Evolutionary conservation across 1,140 invertebrate genomes (phyloP), one percentile per base, ranked within the genome.

Genomic region (Drosophila elegans): DNA sequence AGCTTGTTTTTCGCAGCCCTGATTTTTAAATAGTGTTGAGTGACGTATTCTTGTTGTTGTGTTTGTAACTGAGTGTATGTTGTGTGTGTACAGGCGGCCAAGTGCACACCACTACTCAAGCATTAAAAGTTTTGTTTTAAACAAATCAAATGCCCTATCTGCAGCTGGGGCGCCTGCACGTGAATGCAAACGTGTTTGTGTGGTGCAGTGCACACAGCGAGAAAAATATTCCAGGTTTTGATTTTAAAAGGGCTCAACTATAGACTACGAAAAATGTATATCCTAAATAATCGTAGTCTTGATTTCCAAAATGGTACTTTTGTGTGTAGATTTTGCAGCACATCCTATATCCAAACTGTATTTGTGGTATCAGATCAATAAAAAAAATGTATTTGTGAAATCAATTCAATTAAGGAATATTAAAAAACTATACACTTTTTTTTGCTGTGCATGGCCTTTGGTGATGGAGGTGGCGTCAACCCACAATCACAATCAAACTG

Each of bases 141-240:
- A 86, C 77, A 85, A 84, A 84, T 85, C 76, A 72, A 83, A 72
- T 68, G 54, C 69, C 55, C 39, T 69, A 66, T 69, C 59, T 76
- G 39, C 32, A 52, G 66, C 59, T 38, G 36, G 45, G 63, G 61
- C 49, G 77, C 57, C 54, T 82, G 79, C 82, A 86, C 82, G 82
- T 86, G 79, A 86, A 88, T 41, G 32, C 61, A 60, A 88, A 88
- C 82, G 78, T 88, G 83, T 88, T 60, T 52, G 81, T 62, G 60
- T 75, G 53, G 0, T 6, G 34, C 10, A 29, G 25, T 21, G 0
- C n/a, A 52, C 64, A 66, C 38, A 5, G 61, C 4, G 27, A 53
- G 12, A 67, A 42, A 51, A 61, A 16, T 10, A 6, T 1, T 32
- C 5, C 6, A 6, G 1, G 29, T 32, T 32, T 32, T 32, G 6